Percentiles rank a stretch among this genome's conserved stretches.
Conservation (phyloP, 1,140 invertebrate species). For the Drosophila athabasca region DNA sequence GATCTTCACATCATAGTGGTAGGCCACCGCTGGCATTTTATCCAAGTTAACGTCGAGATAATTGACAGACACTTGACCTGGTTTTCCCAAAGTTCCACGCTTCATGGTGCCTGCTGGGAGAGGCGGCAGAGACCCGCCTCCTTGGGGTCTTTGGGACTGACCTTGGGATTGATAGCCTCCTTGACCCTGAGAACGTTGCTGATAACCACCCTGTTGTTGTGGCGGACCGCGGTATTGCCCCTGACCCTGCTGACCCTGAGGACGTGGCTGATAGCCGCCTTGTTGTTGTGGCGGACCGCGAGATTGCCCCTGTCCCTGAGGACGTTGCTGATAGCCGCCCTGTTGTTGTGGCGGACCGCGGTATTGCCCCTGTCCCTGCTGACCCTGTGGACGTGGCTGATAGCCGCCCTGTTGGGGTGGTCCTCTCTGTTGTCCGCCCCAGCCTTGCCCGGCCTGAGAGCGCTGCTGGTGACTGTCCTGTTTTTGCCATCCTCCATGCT, state of each 20-base stretch:
- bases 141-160: conserved; percentile 15
- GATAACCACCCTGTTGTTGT: conserved; percentile 15
- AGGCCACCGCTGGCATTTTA: conserved; percentile 82
- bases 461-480: conserved; percentile 12
- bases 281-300: neutral
- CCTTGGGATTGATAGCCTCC: conserved; percentile 32
- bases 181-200: neutral
- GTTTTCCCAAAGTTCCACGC: conserved; percentile 83
- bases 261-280: conserved; percentile 17
- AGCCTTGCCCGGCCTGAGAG: conserved; percentile 6
- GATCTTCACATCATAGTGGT: conserved; percentile 86
- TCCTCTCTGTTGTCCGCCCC: conserved; percentile 20
- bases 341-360: conserved; percentile 10
- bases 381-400: neutral
- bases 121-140: neutral
- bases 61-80: conserved; percentile 85
- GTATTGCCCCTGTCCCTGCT: conserved; percentile 9
- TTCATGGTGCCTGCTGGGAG: conserved; percentile 40
- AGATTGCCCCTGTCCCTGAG: neutral
- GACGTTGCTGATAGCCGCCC: conserved; percentile 6
- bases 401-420: conserved; percentile 4
- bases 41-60: conserved; percentile 85
- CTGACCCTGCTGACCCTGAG: conserved; percentile 9
- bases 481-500: conserved; percentile 6
- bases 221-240: conserved; percentile 4